Percentiles rank a stretch among this genome's conserved stretches.
Evolutionary conservation across 2,888 invertebrate species (phyloP).

Genomic region (Erynnis tages): DNA sequence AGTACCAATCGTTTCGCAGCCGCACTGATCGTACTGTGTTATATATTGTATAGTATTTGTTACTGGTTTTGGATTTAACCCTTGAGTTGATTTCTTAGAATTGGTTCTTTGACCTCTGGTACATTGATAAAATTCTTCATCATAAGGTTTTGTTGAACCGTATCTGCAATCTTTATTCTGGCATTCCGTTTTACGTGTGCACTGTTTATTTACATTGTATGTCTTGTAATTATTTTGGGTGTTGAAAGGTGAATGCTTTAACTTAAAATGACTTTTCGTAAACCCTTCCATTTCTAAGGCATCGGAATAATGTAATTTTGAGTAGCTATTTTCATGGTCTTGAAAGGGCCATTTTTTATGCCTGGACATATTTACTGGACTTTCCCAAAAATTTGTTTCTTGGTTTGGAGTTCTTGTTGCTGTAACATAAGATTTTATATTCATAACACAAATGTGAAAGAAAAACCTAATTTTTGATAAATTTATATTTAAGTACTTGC

Average conservation of each 20-base stretch:
- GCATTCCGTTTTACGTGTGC: slow-evolving; percentile 44
- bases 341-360: slow-evolving; percentile 39
- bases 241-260: slow-evolving; percentile 26
- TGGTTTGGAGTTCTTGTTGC: slow-evolving; percentile 43
- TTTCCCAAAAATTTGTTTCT: slow-evolving; percentile 40
- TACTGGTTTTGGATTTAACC: slow-evolving; percentile 15
- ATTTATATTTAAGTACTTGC: neutral
- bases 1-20: slow-evolving; percentile 42
- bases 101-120: slow-evolving; percentile 40
- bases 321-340: slow-evolving; percentile 52
- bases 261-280: slow-evolving; percentile 42
- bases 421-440: slow-evolving; percentile 39
- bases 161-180: neutral
- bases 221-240: slow-evolving; percentile 40
- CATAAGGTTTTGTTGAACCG: slow-evolving; percentile 17
- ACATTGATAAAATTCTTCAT: slow-evolving; percentile 39
- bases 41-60: slow-evolving; percentile 9
- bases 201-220: slow-evolving; percentile 40
- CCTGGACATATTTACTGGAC: slow-evolving; percentile 39
- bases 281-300: slow-evolving; percentile 42
- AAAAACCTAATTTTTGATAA: neutral
- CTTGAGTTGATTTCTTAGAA: slow-evolving; percentile 30
- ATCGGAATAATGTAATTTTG: slow-evolving; percentile 52
- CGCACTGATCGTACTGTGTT: slow-evolving; percentile 37
- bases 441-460: too few relatives aligned